Conservation (phyloP, 92 coral and sea anemone genomes). For the Epizoanthus ramosus region DNA sequence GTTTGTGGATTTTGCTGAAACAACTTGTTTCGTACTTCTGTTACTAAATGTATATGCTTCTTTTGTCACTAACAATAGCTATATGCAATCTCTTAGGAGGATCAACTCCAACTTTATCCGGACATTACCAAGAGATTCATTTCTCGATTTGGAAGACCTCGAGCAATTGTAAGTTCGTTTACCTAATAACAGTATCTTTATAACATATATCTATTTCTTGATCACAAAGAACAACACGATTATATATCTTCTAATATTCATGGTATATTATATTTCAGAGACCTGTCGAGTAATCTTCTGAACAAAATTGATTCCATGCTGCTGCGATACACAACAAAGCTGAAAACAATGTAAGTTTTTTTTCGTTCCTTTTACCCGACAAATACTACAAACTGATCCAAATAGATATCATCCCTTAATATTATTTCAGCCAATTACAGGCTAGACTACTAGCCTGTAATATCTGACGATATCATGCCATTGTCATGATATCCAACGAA, state of each 20-base stretch:
- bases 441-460: too few relatives aligned
- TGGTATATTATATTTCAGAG: conserved; percentile 21
- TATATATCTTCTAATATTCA: not conserved
- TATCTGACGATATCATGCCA: too few relatives aligned
- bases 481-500: not conserved
- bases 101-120: conserved; percentile 31
- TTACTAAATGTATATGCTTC: too few relatives aligned
- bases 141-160: conserved; percentile 18
- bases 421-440: not conserved
- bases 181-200: not conserved
- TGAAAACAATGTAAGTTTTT: conserved; percentile 24
- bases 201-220: not conserved
- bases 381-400: not conserved
- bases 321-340: conserved; percentile 17
- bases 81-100: conserved; percentile 7
- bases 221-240: too few relatives aligned
- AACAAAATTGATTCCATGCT: conserved; percentile 11
- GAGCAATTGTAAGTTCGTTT: conserved; percentile 33
- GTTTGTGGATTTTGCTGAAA: too few relatives aligned
- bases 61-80: too few relatives aligned
- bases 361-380: too few relatives aligned
- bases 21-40: too few relatives aligned
- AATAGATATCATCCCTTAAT: not conserved
- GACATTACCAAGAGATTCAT: conserved; percentile 9
- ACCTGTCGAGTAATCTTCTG: conserved; percentile 41